A percentile compares a stretch with the other conserved stretches of the same genome.
Conservation (phyloP, 2,797 vertebrate genomes). For the Molossus alvarezi region DNA sequence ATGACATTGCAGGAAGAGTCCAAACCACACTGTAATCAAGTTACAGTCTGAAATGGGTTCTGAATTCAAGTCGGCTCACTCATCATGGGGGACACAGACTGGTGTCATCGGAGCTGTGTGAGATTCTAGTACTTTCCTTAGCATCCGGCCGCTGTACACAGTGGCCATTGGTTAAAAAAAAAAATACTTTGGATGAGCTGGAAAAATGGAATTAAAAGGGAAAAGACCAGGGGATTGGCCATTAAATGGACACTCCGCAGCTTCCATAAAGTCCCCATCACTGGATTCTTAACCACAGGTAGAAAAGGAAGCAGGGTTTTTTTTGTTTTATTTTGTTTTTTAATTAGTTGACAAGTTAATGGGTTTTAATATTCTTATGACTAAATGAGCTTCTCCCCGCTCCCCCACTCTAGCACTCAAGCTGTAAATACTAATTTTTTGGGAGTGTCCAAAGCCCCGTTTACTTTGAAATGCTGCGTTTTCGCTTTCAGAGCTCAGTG, state of each 20-base stretch:
- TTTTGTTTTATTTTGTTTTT: neutral
- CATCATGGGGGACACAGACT: neutral
- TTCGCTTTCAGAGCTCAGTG: neutral
- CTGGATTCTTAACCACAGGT: neutral
- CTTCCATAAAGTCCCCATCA: neutral
- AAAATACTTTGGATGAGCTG: neutral
- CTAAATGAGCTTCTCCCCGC: neutral
- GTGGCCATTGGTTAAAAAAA: neutral
- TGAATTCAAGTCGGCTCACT: conserved; percentile 45
- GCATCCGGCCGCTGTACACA: neutral
- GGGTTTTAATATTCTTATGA: neutral
- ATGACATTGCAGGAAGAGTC: neutral
- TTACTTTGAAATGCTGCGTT: neutral
- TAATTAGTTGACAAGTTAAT: neutral
- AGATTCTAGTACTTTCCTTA: neutral
- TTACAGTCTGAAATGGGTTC: conserved; percentile 31
- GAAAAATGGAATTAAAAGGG: neutral
- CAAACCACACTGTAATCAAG: conserved; percentile 36
- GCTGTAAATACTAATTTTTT: neutral
- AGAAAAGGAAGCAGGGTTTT: neutral
- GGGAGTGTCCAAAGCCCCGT: neutral
- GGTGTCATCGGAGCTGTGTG: neutral
- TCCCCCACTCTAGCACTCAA: neutral
- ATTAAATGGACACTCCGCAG: neutral
- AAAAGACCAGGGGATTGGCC: neutral